Evolutionary conservation across 2,797 vertebrate species (phyloP).

Genomic region (Oreonectes daqikongensis): DNA sequence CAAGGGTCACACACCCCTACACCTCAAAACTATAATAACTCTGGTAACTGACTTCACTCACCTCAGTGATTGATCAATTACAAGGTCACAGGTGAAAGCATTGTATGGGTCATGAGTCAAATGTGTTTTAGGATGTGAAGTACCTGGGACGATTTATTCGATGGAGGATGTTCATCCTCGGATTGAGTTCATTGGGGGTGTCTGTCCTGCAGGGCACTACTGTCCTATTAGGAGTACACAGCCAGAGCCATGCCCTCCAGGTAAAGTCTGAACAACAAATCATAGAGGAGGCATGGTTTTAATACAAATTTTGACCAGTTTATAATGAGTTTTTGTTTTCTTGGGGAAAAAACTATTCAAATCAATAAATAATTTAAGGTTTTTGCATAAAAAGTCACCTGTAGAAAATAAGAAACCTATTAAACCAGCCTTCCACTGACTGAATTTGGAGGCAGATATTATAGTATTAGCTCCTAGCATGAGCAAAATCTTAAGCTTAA

Average conservation of each 20-base stretch:
- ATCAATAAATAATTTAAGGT: not conserved
- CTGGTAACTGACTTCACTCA: constrained; percentile 52
- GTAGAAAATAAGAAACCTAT: not conserved
- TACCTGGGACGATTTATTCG: not conserved
- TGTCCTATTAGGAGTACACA: constrained; percentile 77
- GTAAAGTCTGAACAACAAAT: constrained; percentile 68
- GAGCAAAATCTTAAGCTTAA: not conserved
- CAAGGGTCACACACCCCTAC: constrained; percentile 71
- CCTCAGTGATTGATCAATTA: not conserved
- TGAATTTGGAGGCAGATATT: not conserved
- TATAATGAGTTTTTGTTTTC: not conserved
- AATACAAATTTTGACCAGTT: not conserved
- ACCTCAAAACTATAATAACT: constrained; percentile 63
- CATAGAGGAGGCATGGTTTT: not conserved
- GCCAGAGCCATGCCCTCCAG: constrained; percentile 77
- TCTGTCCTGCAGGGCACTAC: constrained; percentile 80
- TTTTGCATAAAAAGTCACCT: not conserved
- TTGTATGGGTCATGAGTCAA: not conserved
- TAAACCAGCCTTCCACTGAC: not conserved
- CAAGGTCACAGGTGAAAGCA: not conserved
- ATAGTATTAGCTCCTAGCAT: not conserved
- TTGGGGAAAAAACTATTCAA: not conserved
- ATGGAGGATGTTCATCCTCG: constrained; percentile 8
- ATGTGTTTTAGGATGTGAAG: constrained; percentile 38
- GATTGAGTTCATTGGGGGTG: constrained; percentile 70